Base-by-base conservation (phyloP, 2,888 invertebrate species). In the Nebria salina region DNA sequence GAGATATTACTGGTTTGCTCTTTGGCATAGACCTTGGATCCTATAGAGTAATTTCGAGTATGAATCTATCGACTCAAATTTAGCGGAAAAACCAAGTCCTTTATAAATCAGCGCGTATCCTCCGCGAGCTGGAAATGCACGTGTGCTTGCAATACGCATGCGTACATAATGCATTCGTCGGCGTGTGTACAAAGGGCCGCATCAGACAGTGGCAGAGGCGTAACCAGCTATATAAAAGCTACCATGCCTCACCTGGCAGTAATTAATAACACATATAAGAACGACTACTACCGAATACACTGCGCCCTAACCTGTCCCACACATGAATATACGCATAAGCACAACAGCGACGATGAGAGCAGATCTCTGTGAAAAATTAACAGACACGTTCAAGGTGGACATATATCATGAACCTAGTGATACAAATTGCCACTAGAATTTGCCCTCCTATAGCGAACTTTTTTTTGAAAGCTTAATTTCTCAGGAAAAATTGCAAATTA, bases 1-100 rank as follows among this genome's bases (percentile, higher is more conserved):
- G 70, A 77, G 77, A 72, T 77, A 77, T 72, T 77, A 77, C 70
- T 77, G 72, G 70, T 77, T 66, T 76, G 54, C 15, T 13, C n/a
- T 42, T 20, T 20, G 20, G 20, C 20, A 20, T 20, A 20, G 20
- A 20, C 20, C 20, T 20, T 20, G 20, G 20, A 20, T 20, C 20
- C 20, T 20, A 20, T 20, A 34, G 34, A 34, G 70, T 70, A 76
- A 68, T 20, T 70, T 43, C 66, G 20, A 20, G 43, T 68, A 68
- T 34, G 1, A 34, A 34, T 34, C 1, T 34, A 4, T 34, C 34
- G 20, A 20, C 20, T 5, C 34, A 34, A 34, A 34, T 5, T 34
- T 34, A 1, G 34, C 34, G 34, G 5, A 34, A 34, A 34, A 2
- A 2, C 34, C 34, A 34, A 13, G 34, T 26, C 70, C 70, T 34